Evolutionary conservation across 2,113 vertebrate species (phyloP), one percentile per base, ranked within the genome.

Genomic region (Mohoua ochrocephala): DNA sequence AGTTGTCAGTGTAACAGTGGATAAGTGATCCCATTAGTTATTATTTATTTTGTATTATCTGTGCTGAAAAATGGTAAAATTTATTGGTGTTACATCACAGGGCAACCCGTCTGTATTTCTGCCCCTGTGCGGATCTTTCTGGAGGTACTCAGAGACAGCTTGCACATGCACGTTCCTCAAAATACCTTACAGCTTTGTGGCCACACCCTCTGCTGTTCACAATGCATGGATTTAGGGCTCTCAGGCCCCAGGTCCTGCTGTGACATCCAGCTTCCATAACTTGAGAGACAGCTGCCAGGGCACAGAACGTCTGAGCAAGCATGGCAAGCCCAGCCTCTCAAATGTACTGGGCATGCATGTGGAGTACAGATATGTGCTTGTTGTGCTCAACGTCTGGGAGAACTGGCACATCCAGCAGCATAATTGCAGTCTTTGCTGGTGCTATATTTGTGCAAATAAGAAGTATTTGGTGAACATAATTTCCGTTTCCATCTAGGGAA

Each of bases 291-390:
- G 15, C 20, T 70, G 12, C 11, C 31, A 45, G 12, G 19, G 42
- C 42, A 28, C n/a, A 19, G 23, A 42, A 39, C 26, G 60, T 42
- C 65, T 60, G 67, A 92, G 44, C 27, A 56, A 68, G 31, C 49
- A 24, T 0, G 2, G 15, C 33, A 78, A 78, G 9, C 19, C 28
- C 56, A 67, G n/a, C 5, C 45, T 65, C 27, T 22, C 27, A 30
- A 50, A 37, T 10, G 6, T 30, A 50, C 20, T 57, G 8, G 30
- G 26, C 6, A 1, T 11, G 39, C 7, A 26, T 0, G 0, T 45
- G 30, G 20, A 57, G 22, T 33, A 42, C 9, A 41, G 39, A n/a
- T 35, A 52, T 0, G 1, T 44, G 5, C 41, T 50, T 7, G 2
- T 26, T 42, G 59, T 61, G 23, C 27, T 59, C 28, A 23, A 15